Evolutionary conservation across 2,797 vertebrate genomes (phyloP), one percentile per base, ranked within the genome.

Genomic region (Phoeniculus purpureus): DNA sequence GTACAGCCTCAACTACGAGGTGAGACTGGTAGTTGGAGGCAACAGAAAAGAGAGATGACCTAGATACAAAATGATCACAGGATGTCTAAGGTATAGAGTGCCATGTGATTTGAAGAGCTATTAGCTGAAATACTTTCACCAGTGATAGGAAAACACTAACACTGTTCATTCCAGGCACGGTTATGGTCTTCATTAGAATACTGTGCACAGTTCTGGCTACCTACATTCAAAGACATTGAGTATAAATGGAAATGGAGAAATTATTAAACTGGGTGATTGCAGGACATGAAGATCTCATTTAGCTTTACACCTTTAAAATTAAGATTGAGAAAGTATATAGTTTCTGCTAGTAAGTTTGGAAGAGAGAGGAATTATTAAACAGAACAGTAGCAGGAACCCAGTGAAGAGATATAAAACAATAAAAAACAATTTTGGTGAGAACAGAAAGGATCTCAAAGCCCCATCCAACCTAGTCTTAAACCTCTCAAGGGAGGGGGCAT

Each of bases 311-410:
- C 70, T 87, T 43, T 5, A 43, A 72, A 81, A 48, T 32, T 61
- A 66, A 70, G 5, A 9, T 11, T 55, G 59, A 60, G 37, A 23
- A 31, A n/a, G 15, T 58, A 66, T 47, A 6, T 3, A 20, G 10
- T 9, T 70, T 23, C 32, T 64, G 5, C 15, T 48, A n/a, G 10
- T 16, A 45, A 17, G 5, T 54, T 81, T 84, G 56, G 34, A 58
- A 29, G 29, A 51, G 29, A 43, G 10, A 4, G 3, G 5, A 29
- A 22, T 25, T 48, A 60, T 10, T 54, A 50, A 89, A 10, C 7
- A 74, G 11, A 76, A 31, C 4, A 34, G 23, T 1, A 34, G 12
- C 0, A 2, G 29, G 15, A 18, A 27, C 3, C 4, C 2, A 1
- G 34, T 22, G 14, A 48, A 73, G 8, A 47, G 9, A 50, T 10